Percentiles rank a stretch among this genome's conserved stretches.
Evolutionary conservation across 2,113 vertebrate genomes (phyloP).

Genomic region (Hypanus sabinus): DNA sequence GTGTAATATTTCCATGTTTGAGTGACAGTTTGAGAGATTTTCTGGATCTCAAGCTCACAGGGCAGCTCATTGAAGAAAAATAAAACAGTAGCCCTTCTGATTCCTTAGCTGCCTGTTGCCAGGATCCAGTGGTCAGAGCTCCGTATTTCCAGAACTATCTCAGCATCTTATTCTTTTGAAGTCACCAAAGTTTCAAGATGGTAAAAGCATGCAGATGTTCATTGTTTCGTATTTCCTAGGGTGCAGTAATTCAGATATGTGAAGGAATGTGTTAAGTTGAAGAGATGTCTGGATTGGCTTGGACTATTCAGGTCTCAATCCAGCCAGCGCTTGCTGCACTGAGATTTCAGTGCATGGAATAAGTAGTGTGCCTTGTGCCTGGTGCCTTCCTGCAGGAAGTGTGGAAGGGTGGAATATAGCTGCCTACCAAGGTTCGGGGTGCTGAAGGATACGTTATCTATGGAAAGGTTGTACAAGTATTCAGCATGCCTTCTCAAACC

Average conservation of each 20-base stretch:
- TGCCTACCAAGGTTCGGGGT: not conserved
- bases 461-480: not conserved
- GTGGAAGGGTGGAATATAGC: not conserved
- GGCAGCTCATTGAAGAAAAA: constrained; percentile 35
- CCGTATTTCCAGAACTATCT: not conserved
- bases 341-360: not conserved
- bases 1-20: not conserved
- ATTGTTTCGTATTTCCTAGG: not conserved
- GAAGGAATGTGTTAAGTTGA: not conserved
- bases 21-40: constrained; percentile 17
- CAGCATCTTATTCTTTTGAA: not conserved
- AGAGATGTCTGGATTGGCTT: not conserved
- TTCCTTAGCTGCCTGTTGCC: constrained; percentile 10
- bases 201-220: constrained; percentile 25
- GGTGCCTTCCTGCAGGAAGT: not conserved
- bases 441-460: not conserved
- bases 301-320: not conserved
- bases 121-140: not conserved
- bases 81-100: constrained; percentile 32
- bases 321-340: not conserved
- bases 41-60: not conserved
- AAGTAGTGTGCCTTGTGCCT: not conserved
- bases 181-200: not conserved
- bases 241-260: not conserved
- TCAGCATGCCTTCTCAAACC: constrained; percentile 30